Percentiles rank a stretch among this genome's conserved stretches.
Conservation (phyloP, 2,797 vertebrate genomes). For the Lithobates sylvaticus region DNA sequence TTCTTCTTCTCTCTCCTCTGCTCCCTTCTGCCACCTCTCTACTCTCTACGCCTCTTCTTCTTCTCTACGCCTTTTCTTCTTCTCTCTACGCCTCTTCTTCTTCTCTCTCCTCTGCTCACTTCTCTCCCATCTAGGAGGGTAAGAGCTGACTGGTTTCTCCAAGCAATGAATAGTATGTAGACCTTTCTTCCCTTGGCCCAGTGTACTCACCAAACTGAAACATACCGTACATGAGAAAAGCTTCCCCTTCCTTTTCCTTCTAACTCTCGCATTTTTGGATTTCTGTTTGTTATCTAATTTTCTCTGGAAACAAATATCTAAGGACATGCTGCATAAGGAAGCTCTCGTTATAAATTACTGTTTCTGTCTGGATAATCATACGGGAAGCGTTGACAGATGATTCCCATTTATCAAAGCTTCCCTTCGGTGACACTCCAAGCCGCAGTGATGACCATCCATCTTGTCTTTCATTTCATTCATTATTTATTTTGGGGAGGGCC, state of each 20-base stretch:
- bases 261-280: background rate
- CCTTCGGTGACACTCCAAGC: background rate
- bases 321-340: background rate
- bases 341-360: background rate
- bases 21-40: no score
- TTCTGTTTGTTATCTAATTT: background rate
- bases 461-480: constrained; percentile 8
- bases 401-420: background rate
- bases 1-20: no score
- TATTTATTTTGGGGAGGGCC: background rate
- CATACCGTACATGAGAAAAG: background rate
- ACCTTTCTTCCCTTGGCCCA: no score
- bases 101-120: no score
- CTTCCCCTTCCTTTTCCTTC: background rate
- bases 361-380: constrained; percentile 6
- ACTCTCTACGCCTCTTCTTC: no score
- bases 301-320: background rate
- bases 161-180: no score
- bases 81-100: no score
- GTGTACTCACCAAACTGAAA: no score
- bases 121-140: no score
- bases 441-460: background rate
- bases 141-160: no score
- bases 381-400: constrained; percentile 3
- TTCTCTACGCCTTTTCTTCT: no score